Conservation (phyloP, 2,113 vertebrate genomes). For the Panthera uncia region DNA sequence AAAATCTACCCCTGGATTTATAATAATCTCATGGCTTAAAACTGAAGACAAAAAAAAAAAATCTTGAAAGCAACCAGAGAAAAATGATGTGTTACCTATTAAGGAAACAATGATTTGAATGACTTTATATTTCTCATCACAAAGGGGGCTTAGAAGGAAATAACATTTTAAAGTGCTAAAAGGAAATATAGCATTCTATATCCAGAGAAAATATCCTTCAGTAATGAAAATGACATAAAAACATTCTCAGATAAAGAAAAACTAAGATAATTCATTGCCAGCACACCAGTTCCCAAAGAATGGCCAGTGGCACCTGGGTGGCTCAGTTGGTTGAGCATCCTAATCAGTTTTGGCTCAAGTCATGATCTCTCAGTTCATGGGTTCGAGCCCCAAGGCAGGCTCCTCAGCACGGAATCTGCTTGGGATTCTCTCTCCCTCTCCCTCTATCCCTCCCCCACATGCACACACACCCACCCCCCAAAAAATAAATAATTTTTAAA, state of each 20-base stretch:
- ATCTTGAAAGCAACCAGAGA: background rate
- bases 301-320: background rate
- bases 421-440: no score
- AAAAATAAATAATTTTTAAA: no score
- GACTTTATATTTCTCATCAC: background rate
- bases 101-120: constrained; percentile 10
- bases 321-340: no score
- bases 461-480: no score
- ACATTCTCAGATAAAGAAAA: constrained; percentile 12
- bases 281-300: background rate
- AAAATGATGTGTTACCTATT: background rate
- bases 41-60: background rate
- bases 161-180: constrained; percentile 3
- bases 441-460: no score
- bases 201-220: background rate
- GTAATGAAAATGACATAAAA: constrained; percentile 10
- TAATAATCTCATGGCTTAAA: constrained; percentile 1
- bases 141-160: constrained; percentile 7
- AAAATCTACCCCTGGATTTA: constrained; percentile 21
- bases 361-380: no score
- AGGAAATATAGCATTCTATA: background rate
- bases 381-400: no score
- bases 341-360: no score
- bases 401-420: no score
- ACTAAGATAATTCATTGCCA: background rate